phyloP scores from a whole-genome alignment of 2,113 vertebrate species.

The Ochotona curzoniae region DNA sequence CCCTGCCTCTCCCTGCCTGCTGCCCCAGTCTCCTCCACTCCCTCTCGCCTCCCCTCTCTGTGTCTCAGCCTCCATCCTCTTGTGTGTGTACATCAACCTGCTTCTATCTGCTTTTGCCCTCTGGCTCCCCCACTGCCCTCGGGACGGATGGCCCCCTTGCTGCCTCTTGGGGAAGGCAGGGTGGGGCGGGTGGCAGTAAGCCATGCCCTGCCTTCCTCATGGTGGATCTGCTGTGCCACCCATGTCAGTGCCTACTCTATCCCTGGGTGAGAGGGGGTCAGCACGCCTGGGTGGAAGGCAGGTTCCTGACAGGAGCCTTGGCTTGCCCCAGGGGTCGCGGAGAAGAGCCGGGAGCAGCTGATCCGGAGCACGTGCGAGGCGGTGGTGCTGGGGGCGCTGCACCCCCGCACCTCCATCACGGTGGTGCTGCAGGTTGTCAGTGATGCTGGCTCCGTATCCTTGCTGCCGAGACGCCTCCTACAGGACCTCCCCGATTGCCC shows the following conservation, averaged over 20 bases:
- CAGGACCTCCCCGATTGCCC: not conserved
- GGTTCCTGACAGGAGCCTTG: not conserved
- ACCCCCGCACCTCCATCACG: constrained; percentile 94
- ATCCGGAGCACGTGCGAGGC: constrained; percentile 92
- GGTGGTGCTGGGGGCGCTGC: constrained; percentile 88
- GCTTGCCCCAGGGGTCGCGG: constrained; percentile 87
- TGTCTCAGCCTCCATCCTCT: not conserved
- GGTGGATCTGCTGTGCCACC: not conserved
- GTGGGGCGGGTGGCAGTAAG: too few species aligned
- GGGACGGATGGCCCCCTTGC: too few species aligned
- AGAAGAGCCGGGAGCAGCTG: constrained; percentile 92
- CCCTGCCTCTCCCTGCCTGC: not conserved
- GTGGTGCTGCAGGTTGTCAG: constrained; percentile 93
- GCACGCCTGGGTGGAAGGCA: not conserved
- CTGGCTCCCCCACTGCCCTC: not conserved
- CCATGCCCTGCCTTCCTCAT: not conserved
- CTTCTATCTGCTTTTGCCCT: not conserved
- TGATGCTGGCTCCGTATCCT: constrained; percentile 96
- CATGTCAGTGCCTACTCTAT: not conserved
- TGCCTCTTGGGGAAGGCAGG: not conserved
- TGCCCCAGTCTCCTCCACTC: not conserved
- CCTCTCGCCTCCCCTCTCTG: not conserved
- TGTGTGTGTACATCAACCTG: not conserved
- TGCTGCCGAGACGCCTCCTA: not conserved
- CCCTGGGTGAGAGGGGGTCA: not conserved